phyloP scores from a whole-genome alignment of 2,888 invertebrate species.

The Lasioglossum figueresi region DNA sequence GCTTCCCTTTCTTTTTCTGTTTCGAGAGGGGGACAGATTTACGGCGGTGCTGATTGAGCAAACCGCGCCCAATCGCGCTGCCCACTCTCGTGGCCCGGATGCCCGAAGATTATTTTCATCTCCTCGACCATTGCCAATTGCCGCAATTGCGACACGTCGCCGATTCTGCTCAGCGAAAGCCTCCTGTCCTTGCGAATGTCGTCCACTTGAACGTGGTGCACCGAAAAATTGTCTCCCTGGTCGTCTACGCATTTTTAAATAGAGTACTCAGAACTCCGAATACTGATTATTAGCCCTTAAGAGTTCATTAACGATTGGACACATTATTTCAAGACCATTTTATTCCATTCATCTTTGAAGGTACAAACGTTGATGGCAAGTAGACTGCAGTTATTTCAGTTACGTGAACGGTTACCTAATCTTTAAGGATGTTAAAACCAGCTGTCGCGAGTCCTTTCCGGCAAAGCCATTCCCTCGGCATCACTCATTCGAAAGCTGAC shows the following conservation, averaged over 20 bases:
- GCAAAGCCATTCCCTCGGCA: not conserved
- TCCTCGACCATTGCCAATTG: constrained; percentile 2
- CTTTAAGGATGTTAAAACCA: too few relatives aligned
- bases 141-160: constrained; percentile 30
- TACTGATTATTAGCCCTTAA: not conserved
- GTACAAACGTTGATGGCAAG: too few relatives aligned
- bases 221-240: not conserved
- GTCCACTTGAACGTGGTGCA: not conserved
- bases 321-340: too few relatives aligned
- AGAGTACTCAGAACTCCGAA: not conserved
- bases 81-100: constrained; percentile 23
- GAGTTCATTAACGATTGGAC: too few relatives aligned
- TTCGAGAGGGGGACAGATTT: constrained; percentile 35
- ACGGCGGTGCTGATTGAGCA: constrained; percentile 42
- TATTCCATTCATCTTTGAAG: too few relatives aligned
- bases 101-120: constrained; percentile 35
- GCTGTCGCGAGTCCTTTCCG: not conserved
- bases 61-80: constrained; percentile 52
- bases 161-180: not conserved
- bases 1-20: constrained; percentile 17
- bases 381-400: too few relatives aligned
- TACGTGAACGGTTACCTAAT: not conserved
- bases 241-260: not conserved
- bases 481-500: not conserved
- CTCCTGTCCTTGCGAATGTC: not conserved